Conservation (phyloP, 30 jellyfish, hydroid and myxozoan genomes). For the Euphysa ruthae region DNA sequence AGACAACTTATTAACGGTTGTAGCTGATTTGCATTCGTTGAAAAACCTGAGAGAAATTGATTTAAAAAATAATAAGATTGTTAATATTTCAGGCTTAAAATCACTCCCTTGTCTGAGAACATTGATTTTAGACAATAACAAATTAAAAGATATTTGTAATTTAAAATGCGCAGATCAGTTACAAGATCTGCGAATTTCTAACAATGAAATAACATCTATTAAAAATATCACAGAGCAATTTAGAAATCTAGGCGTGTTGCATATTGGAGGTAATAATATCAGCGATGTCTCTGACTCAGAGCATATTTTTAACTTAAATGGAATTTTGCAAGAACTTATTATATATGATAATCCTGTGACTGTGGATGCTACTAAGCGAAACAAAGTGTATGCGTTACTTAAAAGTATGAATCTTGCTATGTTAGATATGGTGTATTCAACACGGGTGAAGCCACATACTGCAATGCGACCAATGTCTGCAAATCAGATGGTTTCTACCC, state of each 20-base stretch:
- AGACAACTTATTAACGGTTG: neutral
- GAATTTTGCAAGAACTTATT: slow-evolving; percentile 4
- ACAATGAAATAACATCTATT: neutral
- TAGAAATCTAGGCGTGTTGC: neutral
- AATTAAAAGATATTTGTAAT: neutral
- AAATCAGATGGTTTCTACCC: slow-evolving; percentile 18
- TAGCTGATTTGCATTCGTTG: slow-evolving; percentile 16
- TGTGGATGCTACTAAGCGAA: neutral
- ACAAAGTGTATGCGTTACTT: neutral
- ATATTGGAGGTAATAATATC: neutral
- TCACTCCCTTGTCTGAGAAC: slow-evolving; percentile 1
- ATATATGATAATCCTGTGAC: slow-evolving; percentile 17
- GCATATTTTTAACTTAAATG: neutral
- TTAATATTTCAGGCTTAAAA: slow-evolving; percentile 16
- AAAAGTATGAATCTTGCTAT: neutral
- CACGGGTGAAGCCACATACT: neutral
- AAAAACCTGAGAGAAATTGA: slow-evolving; percentile 21
- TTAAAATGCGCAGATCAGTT: neutral
- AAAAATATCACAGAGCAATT: slow-evolving; percentile 6
- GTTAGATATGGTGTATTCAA: neutral
- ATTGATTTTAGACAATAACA: slow-evolving; percentile 7
- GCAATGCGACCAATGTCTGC: slow-evolving; percentile 44
- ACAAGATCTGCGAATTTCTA: slow-evolving; percentile 1
- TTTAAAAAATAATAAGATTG: neutral
- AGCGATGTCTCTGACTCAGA: neutral